Evolutionary conservation across 2,888 invertebrate genomes (phyloP).

Genomic region (Rhopalosiphum nymphaeae): DNA sequence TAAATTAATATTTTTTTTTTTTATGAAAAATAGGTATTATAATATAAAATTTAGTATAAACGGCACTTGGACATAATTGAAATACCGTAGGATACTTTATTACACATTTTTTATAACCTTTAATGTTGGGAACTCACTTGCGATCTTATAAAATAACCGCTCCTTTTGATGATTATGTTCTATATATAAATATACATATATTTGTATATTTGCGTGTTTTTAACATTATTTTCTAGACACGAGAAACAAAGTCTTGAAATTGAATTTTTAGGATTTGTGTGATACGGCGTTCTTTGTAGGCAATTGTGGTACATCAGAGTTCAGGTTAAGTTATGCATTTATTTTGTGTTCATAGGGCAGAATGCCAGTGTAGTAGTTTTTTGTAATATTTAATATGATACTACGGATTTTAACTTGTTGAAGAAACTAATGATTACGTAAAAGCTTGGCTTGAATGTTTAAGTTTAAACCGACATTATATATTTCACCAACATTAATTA

Average conservation of each 20-base stretch:
- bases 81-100: background rate
- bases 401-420: slow-evolving; percentile 20
- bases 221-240: background rate
- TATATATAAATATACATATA: background rate
- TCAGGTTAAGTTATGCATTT: background rate
- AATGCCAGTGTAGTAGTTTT: slow-evolving; percentile 1
- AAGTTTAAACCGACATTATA: background rate
- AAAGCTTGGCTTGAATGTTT: background rate
- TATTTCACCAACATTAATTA: background rate
- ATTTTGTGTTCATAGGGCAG: background rate
- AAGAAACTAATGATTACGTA: background rate
- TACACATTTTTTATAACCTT: background rate
- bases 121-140: background rate
- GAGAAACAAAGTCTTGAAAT: background rate
- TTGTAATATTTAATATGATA: background rate
- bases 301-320: slow-evolving; percentile 56
- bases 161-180: background rate
- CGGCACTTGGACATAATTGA: background rate
- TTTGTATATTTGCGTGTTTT: background rate
- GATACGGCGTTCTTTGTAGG: slow-evolving; percentile 44
- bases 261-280: background rate
- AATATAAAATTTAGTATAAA: background rate
- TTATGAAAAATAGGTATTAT: background rate
- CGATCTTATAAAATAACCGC: background rate
- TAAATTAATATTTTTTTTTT: background rate